Conservation (phyloP, 2,113 vertebrate genomes). For the Trematomus loennbergii region DNA sequence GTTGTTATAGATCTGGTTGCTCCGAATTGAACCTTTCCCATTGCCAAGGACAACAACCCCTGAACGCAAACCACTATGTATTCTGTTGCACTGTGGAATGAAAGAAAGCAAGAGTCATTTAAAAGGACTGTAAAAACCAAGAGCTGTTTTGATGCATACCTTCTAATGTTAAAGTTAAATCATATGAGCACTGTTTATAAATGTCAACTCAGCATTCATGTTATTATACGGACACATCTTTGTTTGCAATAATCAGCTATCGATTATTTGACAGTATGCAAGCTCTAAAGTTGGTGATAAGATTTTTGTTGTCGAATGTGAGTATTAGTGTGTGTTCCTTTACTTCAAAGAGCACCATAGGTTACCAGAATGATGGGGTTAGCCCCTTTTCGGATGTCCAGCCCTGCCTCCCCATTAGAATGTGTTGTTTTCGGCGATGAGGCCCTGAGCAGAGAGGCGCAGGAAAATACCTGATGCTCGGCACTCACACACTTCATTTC, state of each 20-base stretch:
- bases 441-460: slow-evolving; percentile 88
- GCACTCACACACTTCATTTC: slow-evolving; percentile 89
- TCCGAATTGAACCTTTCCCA: slow-evolving; percentile 91
- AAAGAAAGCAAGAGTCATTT: not conserved
- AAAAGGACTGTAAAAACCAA: not conserved
- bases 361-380: slow-evolving; percentile 89
- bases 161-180: not conserved
- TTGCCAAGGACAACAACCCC: slow-evolving; percentile 93
- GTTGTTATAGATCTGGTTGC: slow-evolving; percentile 95
- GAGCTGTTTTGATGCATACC: not conserved
- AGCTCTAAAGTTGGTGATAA: not conserved
- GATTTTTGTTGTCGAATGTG: not conserved
- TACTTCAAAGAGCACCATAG: not conserved
- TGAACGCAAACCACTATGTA: slow-evolving; percentile 93
- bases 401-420: slow-evolving; percentile 88
- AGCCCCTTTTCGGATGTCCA: slow-evolving; percentile 90
- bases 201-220: not conserved
- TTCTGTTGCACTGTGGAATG: slow-evolving; percentile 90
- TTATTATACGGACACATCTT: not conserved
- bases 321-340: not conserved
- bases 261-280: not conserved
- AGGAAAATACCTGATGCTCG: slow-evolving; percentile 89
- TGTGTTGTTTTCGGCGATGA: slow-evolving; percentile 91
- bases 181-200: not conserved
- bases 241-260: not conserved